These are phyloP conservation scores for Cyclargus thomasi DNA, from an alignment of 1,140 invertebrate species.

Conservation along the genomic window DNA sequence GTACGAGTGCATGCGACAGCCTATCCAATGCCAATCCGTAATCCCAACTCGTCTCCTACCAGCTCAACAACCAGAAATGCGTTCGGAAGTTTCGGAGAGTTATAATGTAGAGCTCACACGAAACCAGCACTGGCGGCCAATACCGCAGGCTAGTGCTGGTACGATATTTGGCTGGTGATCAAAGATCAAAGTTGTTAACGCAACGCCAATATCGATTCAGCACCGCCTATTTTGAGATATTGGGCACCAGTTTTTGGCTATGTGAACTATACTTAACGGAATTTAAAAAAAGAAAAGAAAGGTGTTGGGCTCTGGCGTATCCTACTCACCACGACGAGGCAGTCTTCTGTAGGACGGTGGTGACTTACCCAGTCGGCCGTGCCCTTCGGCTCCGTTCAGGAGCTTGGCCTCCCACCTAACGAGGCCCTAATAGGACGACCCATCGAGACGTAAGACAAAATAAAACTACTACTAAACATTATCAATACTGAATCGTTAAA, in stretches of 20 bases:
- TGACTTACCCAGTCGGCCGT: not conserved
- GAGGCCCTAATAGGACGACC: not conserved
- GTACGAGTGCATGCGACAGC: not conserved
- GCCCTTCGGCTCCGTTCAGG: slow-evolving; percentile 11
- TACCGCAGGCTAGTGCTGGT: too few species aligned
- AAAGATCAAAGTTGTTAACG: too few species aligned
- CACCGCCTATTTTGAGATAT: too few species aligned
- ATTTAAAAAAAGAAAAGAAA: not conserved
- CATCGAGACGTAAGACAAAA: not conserved
- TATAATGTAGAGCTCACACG: too few species aligned
- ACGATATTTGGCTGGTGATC: too few species aligned
- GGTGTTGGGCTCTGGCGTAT: slow-evolving; percentile 6
- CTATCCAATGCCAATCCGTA: too few species aligned
- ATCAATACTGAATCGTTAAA: too few species aligned
- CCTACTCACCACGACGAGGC: slow-evolving; percentile 4
- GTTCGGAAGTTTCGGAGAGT: slow-evolving; percentile 2
- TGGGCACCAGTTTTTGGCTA: too few species aligned
- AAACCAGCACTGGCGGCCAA: too few species aligned
- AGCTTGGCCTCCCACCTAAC: slow-evolving; percentile 3
- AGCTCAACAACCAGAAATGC: not conserved
- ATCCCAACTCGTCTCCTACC: not conserved
- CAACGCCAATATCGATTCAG: too few species aligned
- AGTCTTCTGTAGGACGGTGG: slow-evolving; percentile 10
- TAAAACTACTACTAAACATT: too few species aligned
- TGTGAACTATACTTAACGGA: not conserved